Evolutionary conservation across 1,140 invertebrate species (phyloP), one percentile per base, ranked within the genome.

Genomic region (Cheumatopsyche charites): DNA sequence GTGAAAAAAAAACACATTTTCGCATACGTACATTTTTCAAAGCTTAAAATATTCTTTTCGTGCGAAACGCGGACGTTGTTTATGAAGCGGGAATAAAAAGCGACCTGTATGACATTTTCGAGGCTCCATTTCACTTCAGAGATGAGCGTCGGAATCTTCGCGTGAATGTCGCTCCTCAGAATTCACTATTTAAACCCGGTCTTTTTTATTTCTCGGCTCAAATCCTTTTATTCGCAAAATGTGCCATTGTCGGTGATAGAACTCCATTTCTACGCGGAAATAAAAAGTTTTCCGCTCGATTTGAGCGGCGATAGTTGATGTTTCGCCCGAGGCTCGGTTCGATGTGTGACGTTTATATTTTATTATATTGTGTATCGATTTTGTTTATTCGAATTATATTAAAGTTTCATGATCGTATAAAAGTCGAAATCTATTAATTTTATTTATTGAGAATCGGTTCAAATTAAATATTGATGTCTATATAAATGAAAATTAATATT

Each of bases 161-260:
- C 9, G 23, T 58, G 55, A 58, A 58, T 58, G 12, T 23, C 23
- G 55, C 9, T 3, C 9, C 55, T 25, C 7, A 25, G 21, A 23
- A 58, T 58, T 58, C 55, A 58, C 55, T 25, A 58, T 58, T 58
- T 58, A 58, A 58, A 58, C 6, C 9, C 55, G 21, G 12, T 11
- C 55, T 17, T 7, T 15, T 19, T 52, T 52, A 2, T 15, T 9
- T 36, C 55, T 58, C n/a, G n/a, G n/a, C n/a, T n/a, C 55, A 58
- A 58, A 58, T 58, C 55, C 21, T 23, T 58, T 58, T 58, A 58
- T 58, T 58, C 55, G 25, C 4, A 58, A 25, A 25, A 58, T n/a
- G 7, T 23, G 21, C 21, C 55, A 21, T 25, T 26, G 55, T 26
- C 55, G 55, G 55, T 12, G 12, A 23, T 58, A 23, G 13, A 58